phyloP scores from a whole-genome alignment of 2,888 invertebrate species.

The Tetragnatha montana region DNA sequence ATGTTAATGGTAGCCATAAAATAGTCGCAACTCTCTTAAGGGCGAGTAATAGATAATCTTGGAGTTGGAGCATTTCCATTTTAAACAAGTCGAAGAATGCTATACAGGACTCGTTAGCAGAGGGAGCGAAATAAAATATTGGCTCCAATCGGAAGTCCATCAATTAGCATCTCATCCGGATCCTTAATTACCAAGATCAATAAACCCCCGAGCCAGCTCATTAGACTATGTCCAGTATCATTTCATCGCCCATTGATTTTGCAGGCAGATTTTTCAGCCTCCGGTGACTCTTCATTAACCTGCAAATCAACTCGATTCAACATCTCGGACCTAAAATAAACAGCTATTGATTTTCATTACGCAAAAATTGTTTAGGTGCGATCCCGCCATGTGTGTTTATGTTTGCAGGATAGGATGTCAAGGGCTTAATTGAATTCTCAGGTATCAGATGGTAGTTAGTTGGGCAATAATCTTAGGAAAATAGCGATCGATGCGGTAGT shows the following conservation, averaged over 20 bases:
- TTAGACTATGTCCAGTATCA: slow-evolving; percentile 66
- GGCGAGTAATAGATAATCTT: slow-evolving; percentile 33
- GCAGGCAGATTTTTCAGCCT: slow-evolving; percentile 60
- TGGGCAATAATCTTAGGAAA: slow-evolving; percentile 27
- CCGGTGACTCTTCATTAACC: slow-evolving; percentile 62
- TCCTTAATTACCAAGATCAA: slow-evolving; percentile 68
- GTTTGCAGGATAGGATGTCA: slow-evolving; percentile 34
- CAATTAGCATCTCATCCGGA: slow-evolving; percentile 65
- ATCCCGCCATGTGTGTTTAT: slow-evolving; percentile 17
- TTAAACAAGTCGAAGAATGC: slow-evolving; percentile 60
- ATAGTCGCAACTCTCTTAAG: not conserved
- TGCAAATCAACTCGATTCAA: slow-evolving; percentile 56
- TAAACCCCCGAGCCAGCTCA: slow-evolving; percentile 64
- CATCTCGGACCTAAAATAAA: slow-evolving; percentile 57
- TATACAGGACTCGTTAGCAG: slow-evolving; percentile 59
- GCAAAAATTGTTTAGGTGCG: slow-evolving; percentile 38
- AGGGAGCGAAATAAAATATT: slow-evolving; percentile 62
- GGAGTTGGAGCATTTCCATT: slow-evolving; percentile 36
- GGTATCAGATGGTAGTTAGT: slow-evolving; percentile 27
- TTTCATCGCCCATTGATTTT: slow-evolving; percentile 66
- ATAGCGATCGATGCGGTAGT: slow-evolving; percentile 23
- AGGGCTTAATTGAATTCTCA: slow-evolving; percentile 46
- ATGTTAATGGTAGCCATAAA: not conserved
- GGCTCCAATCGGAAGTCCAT: slow-evolving; percentile 59
- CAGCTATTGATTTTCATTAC: slow-evolving; percentile 55